phyloP scores from a whole-genome alignment of 2,797 vertebrate genomes.

The Sebastes elongatus region DNA sequence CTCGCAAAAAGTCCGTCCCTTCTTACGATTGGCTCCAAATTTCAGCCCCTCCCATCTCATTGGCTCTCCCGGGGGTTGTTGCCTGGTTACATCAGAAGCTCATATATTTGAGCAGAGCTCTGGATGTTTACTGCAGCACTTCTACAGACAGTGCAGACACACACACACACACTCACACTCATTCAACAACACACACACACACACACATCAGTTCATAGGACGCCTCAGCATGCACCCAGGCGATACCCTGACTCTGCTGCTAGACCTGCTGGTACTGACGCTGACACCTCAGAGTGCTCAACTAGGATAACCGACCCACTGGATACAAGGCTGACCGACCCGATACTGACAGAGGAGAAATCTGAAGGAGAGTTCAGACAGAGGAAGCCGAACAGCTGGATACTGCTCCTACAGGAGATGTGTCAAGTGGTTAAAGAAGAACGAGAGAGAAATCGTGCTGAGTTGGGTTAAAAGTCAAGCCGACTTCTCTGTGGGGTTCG shows the following conservation, averaged over 20 bases:
- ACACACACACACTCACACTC: conserved; percentile 43
- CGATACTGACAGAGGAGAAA: not conserved
- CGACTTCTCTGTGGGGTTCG: conserved; percentile 7
- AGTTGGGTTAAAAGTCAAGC: conserved; percentile 35
- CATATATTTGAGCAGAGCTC: conserved; percentile 72
- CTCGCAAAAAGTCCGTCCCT: conserved; percentile 8
- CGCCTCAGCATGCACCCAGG: conserved; percentile 80
- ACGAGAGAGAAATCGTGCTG: conserved; percentile 14
- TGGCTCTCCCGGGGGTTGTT: conserved; percentile 64
- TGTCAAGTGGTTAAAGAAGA: conserved; percentile 33
- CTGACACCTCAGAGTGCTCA: conserved; percentile 81
- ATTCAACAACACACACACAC: not conserved
- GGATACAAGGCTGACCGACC: conserved; percentile 12
- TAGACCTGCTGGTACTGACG: conserved; percentile 76
- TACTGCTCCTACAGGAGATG: conserved; percentile 26
- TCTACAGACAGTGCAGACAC: conserved; percentile 74
- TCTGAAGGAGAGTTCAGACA: conserved; percentile 1
- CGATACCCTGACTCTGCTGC: conserved; percentile 58
- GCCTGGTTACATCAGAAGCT: conserved; percentile 77
- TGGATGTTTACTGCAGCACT: conserved; percentile 88
- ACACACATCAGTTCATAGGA: conserved; percentile 25
- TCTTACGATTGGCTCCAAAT: conserved; percentile 51
- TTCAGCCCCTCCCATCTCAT: conserved; percentile 51
- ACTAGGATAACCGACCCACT: conserved; percentile 77
- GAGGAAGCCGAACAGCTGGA: conserved; percentile 29